Base-by-base conservation (phyloP, 2,888 invertebrate genomes). In the Polydrusus pterygomalis region DNA sequence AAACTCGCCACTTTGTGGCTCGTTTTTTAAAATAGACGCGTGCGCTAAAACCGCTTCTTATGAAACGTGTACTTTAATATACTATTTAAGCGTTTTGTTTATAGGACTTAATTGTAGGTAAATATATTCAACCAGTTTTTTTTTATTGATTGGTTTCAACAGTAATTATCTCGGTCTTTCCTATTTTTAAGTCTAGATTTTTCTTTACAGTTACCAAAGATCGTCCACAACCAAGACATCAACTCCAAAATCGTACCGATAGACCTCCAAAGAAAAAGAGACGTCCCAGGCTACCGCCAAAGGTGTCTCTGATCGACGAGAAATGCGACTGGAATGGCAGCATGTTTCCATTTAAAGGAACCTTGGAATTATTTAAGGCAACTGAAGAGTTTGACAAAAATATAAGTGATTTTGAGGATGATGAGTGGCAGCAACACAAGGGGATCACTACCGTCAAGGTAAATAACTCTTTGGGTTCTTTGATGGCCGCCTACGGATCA, bases 401-500 rank as follows among this genome's bases (percentile, higher is more conserved):
- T 51, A 78, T 78, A 60, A 81, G 81, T 56, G 82, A 83, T 63
- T 85, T 84, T 71, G 86, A 86, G 73, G 87, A 88, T 75, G 81
- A 81, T 9, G 88, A 88, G 80, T 86, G 87, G 86, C 49, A 77
- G 43, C n/a, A 56, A n/a, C 58, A 69, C 47, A 45, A 45, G 20
- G 49, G 64, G 13, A 62, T 70, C 10, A 40, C 64, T 0, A 38
- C 60, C 11, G 78, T 84, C 8, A 79, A 81, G 64, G 74, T 91
- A 9, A 91, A 90, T 84, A 89, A 89, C 80, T 91, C 91, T 13
- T 84, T 92, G 77, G 89, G 89, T 56, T 88, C 89, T 70, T 86
- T 92, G 25, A 90, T 92, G 81, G 89, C 89, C 81, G 89, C 90
- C 70, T 92, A 92, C 87, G 89, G 89, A 73, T 90, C 91, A 74